phyloP scores from a whole-genome alignment of 2,113 vertebrate species.

The Agapornis roseicollis region DNA sequence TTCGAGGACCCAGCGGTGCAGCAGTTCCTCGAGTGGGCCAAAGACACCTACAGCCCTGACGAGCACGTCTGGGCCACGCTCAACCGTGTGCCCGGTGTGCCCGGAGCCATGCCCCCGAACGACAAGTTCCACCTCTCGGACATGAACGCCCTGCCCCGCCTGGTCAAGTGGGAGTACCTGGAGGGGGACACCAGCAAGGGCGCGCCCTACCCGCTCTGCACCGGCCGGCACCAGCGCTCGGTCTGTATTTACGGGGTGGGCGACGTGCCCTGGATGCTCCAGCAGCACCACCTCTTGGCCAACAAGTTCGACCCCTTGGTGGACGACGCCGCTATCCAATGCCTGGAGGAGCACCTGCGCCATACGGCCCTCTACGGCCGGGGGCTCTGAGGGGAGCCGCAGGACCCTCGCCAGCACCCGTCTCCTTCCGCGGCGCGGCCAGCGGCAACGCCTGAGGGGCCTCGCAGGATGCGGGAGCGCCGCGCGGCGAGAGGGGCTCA shows the following conservation, averaged over 20 bases:
- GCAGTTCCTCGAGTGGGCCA: slow-evolving; percentile 83
- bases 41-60: slow-evolving; percentile 92
- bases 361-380: slow-evolving; percentile 72
- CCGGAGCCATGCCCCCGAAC: slow-evolving; percentile 74
- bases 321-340: slow-evolving; percentile 81
- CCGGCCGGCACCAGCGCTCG: slow-evolving; percentile 72
- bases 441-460: too few species aligned
- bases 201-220: slow-evolving; percentile 83
- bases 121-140: slow-evolving; percentile 83
- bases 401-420: neutral
- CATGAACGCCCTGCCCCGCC: slow-evolving; percentile 81
- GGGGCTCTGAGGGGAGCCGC: slow-evolving; percentile 12
- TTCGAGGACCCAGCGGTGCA: slow-evolving; percentile 62
- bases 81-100: slow-evolving; percentile 81
- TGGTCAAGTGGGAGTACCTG: slow-evolving; percentile 82
- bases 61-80: slow-evolving; percentile 94
- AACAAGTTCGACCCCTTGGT: slow-evolving; percentile 91
- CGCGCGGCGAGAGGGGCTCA: rapidly evolving
- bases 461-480: neutral
- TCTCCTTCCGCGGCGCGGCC: neutral
- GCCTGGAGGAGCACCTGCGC: slow-evolving; percentile 84
- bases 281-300: slow-evolving; percentile 85
- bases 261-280: slow-evolving; percentile 85
- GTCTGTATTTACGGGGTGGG: slow-evolving; percentile 87
- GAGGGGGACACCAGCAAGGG: slow-evolving; percentile 79